phyloP scores from a whole-genome alignment of 2,797 vertebrate genomes.

The Cottoperca gobio region DNA sequence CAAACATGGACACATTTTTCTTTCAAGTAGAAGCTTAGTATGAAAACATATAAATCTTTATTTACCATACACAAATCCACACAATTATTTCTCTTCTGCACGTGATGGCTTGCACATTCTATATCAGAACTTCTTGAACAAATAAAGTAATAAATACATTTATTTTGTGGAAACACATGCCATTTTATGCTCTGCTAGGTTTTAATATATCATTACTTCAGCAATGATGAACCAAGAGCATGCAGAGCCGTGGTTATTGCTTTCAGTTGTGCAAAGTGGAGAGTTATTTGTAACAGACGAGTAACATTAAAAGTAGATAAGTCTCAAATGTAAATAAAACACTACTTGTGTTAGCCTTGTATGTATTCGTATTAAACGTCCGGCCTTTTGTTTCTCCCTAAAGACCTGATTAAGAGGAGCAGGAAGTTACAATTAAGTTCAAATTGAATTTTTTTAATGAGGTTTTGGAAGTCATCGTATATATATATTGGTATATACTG shows the following conservation, averaged over 20 bases:
- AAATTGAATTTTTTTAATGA: conserved; percentile 4
- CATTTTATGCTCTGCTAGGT: not conserved
- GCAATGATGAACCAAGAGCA: not conserved
- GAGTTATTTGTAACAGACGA: too few relatives aligned
- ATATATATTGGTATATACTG: too few relatives aligned
- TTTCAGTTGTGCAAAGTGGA: too few relatives aligned
- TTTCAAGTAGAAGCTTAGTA: too few relatives aligned
- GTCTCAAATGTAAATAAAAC: not conserved
- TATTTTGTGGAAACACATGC: too few relatives aligned
- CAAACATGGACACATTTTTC: not conserved
- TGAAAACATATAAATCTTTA: not conserved
- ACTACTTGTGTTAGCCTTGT: not conserved
- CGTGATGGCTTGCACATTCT: too few relatives aligned
- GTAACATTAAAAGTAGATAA: not conserved
- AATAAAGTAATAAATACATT: too few relatives aligned
- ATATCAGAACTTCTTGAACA: too few relatives aligned
- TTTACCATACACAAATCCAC: not conserved
- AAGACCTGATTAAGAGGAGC: conserved; percentile 15
- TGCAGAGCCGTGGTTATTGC: too few relatives aligned
- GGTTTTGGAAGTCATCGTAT: conserved; percentile 1
- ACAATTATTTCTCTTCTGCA: too few relatives aligned
- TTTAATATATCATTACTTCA: not conserved
- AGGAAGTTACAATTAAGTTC: not conserved
- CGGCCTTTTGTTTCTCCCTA: conserved; percentile 7
- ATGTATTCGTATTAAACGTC: not conserved